Percentiles rank a stretch among this genome's conserved stretches.
Evolutionary conservation across 2,797 vertebrate species (phyloP).

Genomic region (Clarias laeviceps): DNA sequence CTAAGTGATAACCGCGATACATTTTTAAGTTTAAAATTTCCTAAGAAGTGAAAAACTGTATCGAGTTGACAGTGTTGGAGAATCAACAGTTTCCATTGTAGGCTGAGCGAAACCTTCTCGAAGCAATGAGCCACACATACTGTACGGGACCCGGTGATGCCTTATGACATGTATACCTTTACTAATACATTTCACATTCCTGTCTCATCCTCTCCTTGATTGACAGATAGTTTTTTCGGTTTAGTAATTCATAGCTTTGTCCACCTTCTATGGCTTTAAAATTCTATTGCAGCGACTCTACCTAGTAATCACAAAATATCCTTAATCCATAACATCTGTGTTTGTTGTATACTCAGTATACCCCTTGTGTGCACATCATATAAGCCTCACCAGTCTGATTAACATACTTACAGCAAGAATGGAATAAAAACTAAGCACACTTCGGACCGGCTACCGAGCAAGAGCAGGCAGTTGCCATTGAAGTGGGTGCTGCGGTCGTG

Average conservation of each 20-base stretch:
- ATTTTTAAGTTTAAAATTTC: not conserved
- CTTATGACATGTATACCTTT: not conserved
- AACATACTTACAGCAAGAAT: constrained; percentile 30
- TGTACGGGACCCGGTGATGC: not conserved
- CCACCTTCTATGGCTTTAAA: constrained; percentile 58
- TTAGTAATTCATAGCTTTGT: constrained; percentile 9
- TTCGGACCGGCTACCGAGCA: constrained; percentile 41
- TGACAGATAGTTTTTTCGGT: not conserved
- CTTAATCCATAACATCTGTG: constrained; percentile 45
- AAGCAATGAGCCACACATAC: not conserved
- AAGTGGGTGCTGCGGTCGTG: not conserved
- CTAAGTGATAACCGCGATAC: not conserved
- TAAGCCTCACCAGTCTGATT: not conserved
- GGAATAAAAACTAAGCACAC: constrained; percentile 41
- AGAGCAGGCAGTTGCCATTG: constrained; percentile 41
- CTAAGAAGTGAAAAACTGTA: not conserved
- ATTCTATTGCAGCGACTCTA: constrained; percentile 55
- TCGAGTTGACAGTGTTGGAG: constrained; percentile 50
- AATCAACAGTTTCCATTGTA: constrained; percentile 21
- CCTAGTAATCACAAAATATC: constrained; percentile 52
- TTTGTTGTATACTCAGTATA: constrained; percentile 60
- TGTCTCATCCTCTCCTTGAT: not conserved
- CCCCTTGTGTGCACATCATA: constrained; percentile 29
- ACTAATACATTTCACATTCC: not conserved
- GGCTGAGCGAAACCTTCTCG: not conserved